Evolutionary conservation across 2,888 invertebrate genomes (phyloP).

Genomic region (Zeuzera pyrina): DNA sequence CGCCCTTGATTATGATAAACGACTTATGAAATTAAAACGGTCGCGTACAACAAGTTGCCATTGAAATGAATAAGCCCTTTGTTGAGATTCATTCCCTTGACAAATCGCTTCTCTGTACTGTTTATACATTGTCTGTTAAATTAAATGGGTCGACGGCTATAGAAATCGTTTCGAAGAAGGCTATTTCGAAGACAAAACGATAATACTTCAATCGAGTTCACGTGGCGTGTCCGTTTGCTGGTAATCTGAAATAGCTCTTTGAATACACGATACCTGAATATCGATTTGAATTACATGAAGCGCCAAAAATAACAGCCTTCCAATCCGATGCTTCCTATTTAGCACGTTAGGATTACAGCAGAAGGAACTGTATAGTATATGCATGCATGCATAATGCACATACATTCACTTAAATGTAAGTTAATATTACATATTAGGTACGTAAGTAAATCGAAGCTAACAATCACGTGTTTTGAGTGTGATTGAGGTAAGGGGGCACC

Average conservation of each 20-base stretch:
- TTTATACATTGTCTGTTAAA: slow-evolving; percentile 60
- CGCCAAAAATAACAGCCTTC: no score
- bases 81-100: slow-evolving; percentile 69
- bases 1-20: slow-evolving; percentile 70
- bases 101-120: slow-evolving; percentile 63
- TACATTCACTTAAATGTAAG: no score
- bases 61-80: slow-evolving; percentile 67
- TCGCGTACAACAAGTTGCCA: slow-evolving; percentile 66
- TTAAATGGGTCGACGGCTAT: slow-evolving; percentile 57
- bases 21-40: slow-evolving; percentile 73
- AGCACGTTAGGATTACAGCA: no score
- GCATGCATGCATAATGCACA: no score
- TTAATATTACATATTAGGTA: no score
- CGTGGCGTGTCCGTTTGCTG: slow-evolving; percentile 44
- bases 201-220: slow-evolving; percentile 55
- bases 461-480: slow-evolving; percentile 20
- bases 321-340: no score
- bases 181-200: slow-evolving; percentile 53
- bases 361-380: no score
- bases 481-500: slow-evolving; percentile 30
- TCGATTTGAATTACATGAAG: slow-evolving; percentile 19
- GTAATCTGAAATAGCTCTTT: slow-evolving; percentile 44
- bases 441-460: no score
- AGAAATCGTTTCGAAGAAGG: slow-evolving; percentile 58
- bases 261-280: slow-evolving; percentile 50